These are phyloP conservation scores for Mythimna lalbum DNA, from an alignment of 2,888 invertebrate species.

Conservation along the genomic window DNA sequence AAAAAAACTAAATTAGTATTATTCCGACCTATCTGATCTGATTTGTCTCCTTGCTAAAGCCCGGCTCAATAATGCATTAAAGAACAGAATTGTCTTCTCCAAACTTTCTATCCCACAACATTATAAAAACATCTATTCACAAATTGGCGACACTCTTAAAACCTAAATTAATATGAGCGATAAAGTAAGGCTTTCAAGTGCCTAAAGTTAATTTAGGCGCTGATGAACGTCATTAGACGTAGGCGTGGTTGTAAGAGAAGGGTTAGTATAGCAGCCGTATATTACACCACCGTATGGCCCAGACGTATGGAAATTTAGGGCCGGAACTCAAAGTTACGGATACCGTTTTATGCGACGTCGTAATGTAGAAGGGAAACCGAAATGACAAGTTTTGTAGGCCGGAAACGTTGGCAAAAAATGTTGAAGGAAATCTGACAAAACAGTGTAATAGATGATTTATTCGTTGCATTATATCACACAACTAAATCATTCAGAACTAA, in stretches of 20 bases:
- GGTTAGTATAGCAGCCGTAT: conserved; percentile 40
- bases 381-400: not conserved
- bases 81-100: no score
- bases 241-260: conserved; percentile 36
- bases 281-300: conserved; percentile 41
- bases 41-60: no score
- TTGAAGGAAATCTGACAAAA: not conserved
- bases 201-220: conserved; percentile 38
- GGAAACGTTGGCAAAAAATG: not conserved
- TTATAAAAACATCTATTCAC: not conserved
- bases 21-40: no score
- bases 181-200: conserved; percentile 62
- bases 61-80: no score
- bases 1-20: no score
- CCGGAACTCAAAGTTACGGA: conserved; percentile 37
- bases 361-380: conserved; percentile 10
- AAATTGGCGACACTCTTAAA: conserved; percentile 35
- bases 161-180: conserved; percentile 35
- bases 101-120: no score
- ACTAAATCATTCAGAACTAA: no score
- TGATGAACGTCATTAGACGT: conserved; percentile 49
- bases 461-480: no score
- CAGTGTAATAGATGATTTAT: no score
- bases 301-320: conserved; percentile 58
- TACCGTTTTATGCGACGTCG: conserved; percentile 35